Evolutionary conservation across 2,113 vertebrate genomes (phyloP), one percentile per base, ranked within the genome.

Genomic region (Oncorhynchus kisutch): DNA sequence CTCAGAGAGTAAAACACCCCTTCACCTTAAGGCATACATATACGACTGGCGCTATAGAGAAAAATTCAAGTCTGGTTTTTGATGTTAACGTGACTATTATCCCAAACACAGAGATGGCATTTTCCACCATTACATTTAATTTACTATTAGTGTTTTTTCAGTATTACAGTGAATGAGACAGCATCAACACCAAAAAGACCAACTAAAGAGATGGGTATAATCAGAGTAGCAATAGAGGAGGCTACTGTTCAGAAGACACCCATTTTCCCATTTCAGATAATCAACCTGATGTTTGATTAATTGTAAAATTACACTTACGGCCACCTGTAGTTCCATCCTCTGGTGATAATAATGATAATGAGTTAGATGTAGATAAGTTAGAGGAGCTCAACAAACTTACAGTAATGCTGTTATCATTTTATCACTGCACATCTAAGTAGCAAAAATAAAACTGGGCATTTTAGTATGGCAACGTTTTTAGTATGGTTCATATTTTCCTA

Each of bases 61-160:
- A 5, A 25, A 39, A 5, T 20, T 6, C 31, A 8, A n/a, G 27
- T n/a, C 67, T 39, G 67, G 67, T 68, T 68, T 68, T 34, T 8
- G 67, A 68, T 29, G 67, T 34, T 25, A 22, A 64, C 2, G 18
- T 64, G n/a, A 25, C 9, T 64, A 22, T 64, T 25, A 64, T 72
- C 4, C n/a, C 3, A 24, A 72, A 72, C 72, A 24, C 54, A 77
- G 57, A 82, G 72, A n/a, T 71, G 73, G 20, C 29, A 65, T n/a
- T 48, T n/a, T 45, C 49, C 24, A 54, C 16, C 51, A 54, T 64
- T 8, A 25, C 0, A 25, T 13, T 11, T 45, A 1, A 45, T 45
- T 45, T 3, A 45, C 39, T 45, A 12, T 45, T 11, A 2, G 11
- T n/a, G 2, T 64, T 24, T 24, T 64, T 64, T 7, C 60, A n/a